These are phyloP conservation scores for Dicentrarchus labrax DNA, from an alignment of 2,113 vertebrate genomes.

Conservation along the genomic window DNA sequence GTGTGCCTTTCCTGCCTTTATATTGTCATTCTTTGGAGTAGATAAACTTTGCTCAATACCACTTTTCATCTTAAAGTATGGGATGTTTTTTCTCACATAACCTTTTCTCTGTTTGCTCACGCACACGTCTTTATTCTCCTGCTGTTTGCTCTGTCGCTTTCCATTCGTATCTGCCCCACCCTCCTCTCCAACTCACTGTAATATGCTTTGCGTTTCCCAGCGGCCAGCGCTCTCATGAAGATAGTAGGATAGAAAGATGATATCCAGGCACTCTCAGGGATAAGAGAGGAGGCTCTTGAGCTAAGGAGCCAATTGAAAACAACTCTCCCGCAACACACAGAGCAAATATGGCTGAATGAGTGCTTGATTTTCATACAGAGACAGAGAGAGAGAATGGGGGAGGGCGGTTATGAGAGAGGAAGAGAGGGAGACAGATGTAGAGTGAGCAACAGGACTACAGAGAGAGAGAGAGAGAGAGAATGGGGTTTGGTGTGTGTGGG, in stretches of 20 bases:
- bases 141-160: not conserved
- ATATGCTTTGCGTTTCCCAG: not conserved
- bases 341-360: constrained; percentile 21
- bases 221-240: constrained; percentile 8
- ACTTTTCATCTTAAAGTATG: not conserved
- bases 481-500: not conserved
- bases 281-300: constrained; percentile 43
- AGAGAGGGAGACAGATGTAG: not conserved
- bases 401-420: too few species aligned
- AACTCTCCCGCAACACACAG: not conserved
- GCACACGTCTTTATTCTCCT: not conserved
- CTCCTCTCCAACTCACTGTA: not conserved
- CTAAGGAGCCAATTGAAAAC: constrained; percentile 37
- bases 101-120: not conserved
- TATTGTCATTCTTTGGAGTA: not conserved
- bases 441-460: not conserved
- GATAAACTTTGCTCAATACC: not conserved
- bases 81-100: too few species aligned
- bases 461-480: not conserved
- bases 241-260: not conserved
- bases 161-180: not conserved
- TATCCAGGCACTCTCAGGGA: constrained; percentile 17
- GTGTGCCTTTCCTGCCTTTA: not conserved
- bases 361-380: not conserved
- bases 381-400: not conserved